A percentile compares a stretch with the other conserved stretches of the same genome.
These are phyloP conservation scores for Tetragonula clypearis DNA, from an alignment of 1,140 invertebrate genomes.

Conservation along the genomic window DNA sequence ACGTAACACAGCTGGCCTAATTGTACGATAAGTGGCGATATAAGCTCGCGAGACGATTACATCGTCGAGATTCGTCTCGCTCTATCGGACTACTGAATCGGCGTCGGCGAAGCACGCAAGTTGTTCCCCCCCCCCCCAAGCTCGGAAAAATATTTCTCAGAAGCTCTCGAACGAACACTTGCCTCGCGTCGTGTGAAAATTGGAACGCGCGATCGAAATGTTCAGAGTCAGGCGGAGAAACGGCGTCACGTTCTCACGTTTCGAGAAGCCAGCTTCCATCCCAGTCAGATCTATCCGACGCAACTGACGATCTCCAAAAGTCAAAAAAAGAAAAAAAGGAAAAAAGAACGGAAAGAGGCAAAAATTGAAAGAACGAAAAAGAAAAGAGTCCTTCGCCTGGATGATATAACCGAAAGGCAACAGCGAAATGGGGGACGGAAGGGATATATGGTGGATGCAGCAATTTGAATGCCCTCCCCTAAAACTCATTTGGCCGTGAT, in stretches of 20 bases:
- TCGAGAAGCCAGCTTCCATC: neutral
- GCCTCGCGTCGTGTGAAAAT: neutral
- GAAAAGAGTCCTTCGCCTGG: neutral
- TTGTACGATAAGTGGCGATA: neutral
- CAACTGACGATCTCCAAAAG: no score
- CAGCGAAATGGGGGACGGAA: neutral
- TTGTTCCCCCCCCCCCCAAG: neutral
- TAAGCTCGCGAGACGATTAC: conserved; percentile 2
- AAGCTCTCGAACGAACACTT: neutral
- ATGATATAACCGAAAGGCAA: neutral
- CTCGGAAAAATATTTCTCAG: neutral
- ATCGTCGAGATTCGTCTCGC: conserved; percentile 2
- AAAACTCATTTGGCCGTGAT: neutral
- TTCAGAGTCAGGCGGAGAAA: neutral
- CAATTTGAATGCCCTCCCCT: conserved; percentile 3
- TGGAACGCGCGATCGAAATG: neutral
- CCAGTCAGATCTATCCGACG: no score
- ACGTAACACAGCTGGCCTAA: neutral
- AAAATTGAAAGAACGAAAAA: no score
- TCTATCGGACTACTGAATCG: neutral
- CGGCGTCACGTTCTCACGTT: neutral
- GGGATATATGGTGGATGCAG: no score
- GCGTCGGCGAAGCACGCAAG: neutral
- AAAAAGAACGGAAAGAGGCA: no score
- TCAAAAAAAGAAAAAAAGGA: no score